phyloP scores from a whole-genome alignment of 2,888 invertebrate genomes.

The Diarsia mendica region DNA sequence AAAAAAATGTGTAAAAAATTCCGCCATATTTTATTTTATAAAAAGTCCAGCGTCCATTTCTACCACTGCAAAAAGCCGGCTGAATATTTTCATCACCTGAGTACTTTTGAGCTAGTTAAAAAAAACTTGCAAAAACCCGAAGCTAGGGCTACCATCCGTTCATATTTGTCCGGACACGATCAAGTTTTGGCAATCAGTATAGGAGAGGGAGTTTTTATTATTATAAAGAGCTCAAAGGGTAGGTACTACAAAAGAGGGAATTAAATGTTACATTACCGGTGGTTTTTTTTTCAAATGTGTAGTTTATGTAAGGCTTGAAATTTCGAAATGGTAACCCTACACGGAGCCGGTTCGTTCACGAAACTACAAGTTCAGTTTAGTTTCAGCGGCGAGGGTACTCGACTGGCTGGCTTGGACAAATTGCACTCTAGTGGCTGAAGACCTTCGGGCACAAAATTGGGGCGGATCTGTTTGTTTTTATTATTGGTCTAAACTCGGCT shows the following conservation, averaged over 20 bases:
- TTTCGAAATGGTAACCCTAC: background rate
- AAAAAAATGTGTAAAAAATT: slow-evolving; percentile 1
- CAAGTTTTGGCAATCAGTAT: background rate
- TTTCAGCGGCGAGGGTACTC: slow-evolving; percentile 79
- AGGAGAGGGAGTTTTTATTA: background rate
- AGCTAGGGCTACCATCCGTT: background rate
- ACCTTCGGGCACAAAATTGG: slow-evolving; percentile 65
- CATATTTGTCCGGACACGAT: background rate
- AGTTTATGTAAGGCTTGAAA: background rate
- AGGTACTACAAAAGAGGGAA: background rate
- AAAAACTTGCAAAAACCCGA: slow-evolving; percentile 67
- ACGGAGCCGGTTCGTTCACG: slow-evolving; percentile 73
- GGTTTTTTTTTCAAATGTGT: background rate
- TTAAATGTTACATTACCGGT: no score
- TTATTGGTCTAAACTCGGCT: background rate
- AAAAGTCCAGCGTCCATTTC: slow-evolving; percentile 36
- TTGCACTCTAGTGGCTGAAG: slow-evolving; percentile 80
- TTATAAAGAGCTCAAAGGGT: background rate
- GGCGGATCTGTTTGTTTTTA: slow-evolving; percentile 1
- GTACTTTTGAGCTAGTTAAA: slow-evolving; percentile 59
- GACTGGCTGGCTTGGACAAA: slow-evolving; percentile 81
- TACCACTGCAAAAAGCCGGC: slow-evolving; percentile 42
- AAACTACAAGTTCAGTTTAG: slow-evolving; percentile 83
- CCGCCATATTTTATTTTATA: background rate
- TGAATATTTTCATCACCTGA: slow-evolving; percentile 61